phyloP scores from a whole-genome alignment of 2,888 invertebrate genomes.

The Caenorhabditis parvicauda region DNA sequence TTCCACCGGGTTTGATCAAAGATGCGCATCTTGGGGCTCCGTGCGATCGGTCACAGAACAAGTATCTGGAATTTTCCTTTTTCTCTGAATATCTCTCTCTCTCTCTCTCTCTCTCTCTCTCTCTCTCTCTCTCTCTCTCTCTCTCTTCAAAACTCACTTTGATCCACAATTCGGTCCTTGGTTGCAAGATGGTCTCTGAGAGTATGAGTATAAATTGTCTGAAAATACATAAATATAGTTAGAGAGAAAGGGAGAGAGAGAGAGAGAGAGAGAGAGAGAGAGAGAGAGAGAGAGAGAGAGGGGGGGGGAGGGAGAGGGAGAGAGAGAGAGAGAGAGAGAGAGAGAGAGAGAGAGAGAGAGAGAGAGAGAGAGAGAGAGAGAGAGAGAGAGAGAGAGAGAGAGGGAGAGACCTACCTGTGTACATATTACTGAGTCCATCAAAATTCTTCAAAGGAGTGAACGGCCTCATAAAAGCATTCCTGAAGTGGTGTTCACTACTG shows the following conservation, averaged over 20 bases:
- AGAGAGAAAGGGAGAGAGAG: not conserved
- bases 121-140: not conserved
- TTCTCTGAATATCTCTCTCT: too few relatives aligned
- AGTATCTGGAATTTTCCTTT: slow-evolving; percentile 33
- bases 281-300: not conserved
- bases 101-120: not conserved
- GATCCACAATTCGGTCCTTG: slow-evolving; percentile 39
- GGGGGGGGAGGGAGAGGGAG: not conserved
- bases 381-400: not conserved
- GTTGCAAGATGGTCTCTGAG: slow-evolving; percentile 48
- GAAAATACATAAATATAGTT: not conserved
- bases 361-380: not conserved
- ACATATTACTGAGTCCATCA: slow-evolving; percentile 54
- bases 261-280: not conserved
- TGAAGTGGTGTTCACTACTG: slow-evolving; percentile 41
- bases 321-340: not conserved
- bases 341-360: not conserved
- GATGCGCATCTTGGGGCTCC: slow-evolving; percentile 49
- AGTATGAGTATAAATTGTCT: slow-evolving; percentile 52
- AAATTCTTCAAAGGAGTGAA: slow-evolving; percentile 51
- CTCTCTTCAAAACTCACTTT: too few relatives aligned
- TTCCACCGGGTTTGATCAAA: slow-evolving; percentile 49
- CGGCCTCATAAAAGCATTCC: slow-evolving; percentile 42
- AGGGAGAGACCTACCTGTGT: slow-evolving; percentile 19
- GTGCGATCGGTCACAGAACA: slow-evolving; percentile 55